Evolutionary conservation across 2,113 vertebrate species (phyloP).

Genomic region (Mixornis gularis): DNA sequence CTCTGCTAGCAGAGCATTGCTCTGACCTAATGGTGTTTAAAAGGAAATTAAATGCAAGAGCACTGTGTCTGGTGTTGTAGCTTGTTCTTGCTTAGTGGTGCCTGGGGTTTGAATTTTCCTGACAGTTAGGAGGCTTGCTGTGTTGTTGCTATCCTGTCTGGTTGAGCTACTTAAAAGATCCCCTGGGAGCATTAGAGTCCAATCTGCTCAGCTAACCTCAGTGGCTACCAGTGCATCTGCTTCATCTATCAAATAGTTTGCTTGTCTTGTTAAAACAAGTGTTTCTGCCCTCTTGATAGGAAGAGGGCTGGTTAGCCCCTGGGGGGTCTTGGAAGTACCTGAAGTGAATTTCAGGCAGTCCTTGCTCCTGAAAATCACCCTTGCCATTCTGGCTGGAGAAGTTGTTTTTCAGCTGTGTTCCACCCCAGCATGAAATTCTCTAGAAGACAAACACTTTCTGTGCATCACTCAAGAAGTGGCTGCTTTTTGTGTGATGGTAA

Average conservation of each 20-base stretch:
- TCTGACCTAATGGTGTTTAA: background rate
- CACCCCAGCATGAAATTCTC: background rate
- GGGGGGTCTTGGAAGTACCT: background rate
- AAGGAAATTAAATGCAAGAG: background rate
- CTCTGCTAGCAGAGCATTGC: background rate
- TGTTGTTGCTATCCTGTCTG: slow-evolving; percentile 2
- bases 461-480: background rate
- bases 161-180: slow-evolving; percentile 12
- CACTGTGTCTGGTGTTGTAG: background rate
- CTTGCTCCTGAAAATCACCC: background rate
- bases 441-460: background rate
- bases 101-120: slow-evolving; percentile 42
- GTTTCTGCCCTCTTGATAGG: slow-evolving; percentile 1
- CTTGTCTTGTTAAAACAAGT: slow-evolving; percentile 18
- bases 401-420: background rate
- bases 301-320: background rate
- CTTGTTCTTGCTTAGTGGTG: background rate
- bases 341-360: background rate
- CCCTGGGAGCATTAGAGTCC: background rate
- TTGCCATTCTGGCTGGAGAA: background rate
- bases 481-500: background rate
- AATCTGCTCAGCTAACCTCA: slow-evolving; percentile 32
- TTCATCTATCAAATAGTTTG: slow-evolving; percentile 9
- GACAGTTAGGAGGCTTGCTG: slow-evolving; percentile 14
- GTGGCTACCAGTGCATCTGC: background rate